These are phyloP conservation scores for Myopa testacea DNA, from an alignment of 2,888 invertebrate genomes.

Conservation along the genomic window DNA sequence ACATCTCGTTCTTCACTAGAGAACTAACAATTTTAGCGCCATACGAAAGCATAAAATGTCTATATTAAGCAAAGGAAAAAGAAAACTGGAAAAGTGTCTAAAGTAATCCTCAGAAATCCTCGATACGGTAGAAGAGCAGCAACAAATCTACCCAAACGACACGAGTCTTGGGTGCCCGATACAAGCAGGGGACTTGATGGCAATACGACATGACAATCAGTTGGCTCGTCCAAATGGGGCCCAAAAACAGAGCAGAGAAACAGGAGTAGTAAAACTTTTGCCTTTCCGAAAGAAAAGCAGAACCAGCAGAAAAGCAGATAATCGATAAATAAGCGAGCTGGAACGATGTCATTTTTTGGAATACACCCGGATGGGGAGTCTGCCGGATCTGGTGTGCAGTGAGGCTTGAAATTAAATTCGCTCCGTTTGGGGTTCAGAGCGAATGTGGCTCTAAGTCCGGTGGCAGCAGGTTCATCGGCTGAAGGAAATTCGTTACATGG, in stretches of 20 bases:
- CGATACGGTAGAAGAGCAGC: slow-evolving; percentile 5
- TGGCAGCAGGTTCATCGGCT: neutral
- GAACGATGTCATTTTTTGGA: neutral
- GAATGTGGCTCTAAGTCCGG: neutral
- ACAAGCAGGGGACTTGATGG: neutral
- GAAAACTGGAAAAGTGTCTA: neutral
- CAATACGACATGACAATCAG: no score
- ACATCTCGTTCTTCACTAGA: neutral
- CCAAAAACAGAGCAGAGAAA: no score
- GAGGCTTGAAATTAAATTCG: slow-evolving; percentile 38
- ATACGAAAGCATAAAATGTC: neutral
- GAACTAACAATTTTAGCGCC: neutral
- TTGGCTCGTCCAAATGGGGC: no score
- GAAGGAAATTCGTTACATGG: slow-evolving; percentile 29
- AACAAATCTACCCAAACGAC: neutral
- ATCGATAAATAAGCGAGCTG: slow-evolving; percentile 31
- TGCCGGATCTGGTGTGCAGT: slow-evolving; percentile 18
- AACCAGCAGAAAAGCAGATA: neutral
- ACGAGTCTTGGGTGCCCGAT: neutral
- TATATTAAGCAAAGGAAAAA: neutral
- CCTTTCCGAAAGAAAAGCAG: neutral
- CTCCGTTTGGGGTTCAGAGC: neutral
- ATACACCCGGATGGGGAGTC: neutral
- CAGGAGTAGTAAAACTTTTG: no score
- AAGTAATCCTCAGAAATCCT: slow-evolving; percentile 14